Base-by-base conservation (phyloP, 2,888 invertebrate genomes). In the Baccha elongata region DNA sequence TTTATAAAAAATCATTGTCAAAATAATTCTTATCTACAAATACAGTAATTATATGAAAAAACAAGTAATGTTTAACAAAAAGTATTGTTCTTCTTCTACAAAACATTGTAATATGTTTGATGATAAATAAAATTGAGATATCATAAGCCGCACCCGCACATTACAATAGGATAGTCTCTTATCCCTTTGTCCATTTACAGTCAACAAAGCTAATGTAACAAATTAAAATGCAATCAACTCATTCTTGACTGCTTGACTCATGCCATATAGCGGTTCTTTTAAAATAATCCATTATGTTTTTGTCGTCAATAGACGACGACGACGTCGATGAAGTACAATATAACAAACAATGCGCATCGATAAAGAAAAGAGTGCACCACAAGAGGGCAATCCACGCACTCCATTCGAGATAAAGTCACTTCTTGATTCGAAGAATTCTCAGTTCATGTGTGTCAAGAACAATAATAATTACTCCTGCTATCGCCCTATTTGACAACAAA, bases 401-500 rank as follows among this genome's bases (percentile, higher is more conserved):
- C 21, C 2, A 6, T 11, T 1, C 4, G 13, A 55, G 10, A 13
- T 26, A 15, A 58, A 17, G 11, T 37, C 37, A 21, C 23, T 55
- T 55, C 23, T 23, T 55, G 6, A 0, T 23, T 35, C 29, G 2
- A 44, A 46, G 48, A 46, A 64, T 35, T 23, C 23, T 60, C 11
- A 29, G 60, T 67, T 26, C 71, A 68, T 64, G 55, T 64, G 55
- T 68, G 62, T 50, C 83, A 64, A 62, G 40, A 68, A 50, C 72
- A 83, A 83, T 35, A 7, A 35, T 2, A 35, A 35, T 40, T 40
- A 40, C 68, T 73, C 55, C 58, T 19, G 11, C 50, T 67, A 62
- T 67, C 62, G 68, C 55, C 78, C 62, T 40, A 23, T 68, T 35
- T 55, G 52, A 73, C 58, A 68, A 64, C 19, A 78, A 64, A 78